These are phyloP conservation scores for Zapus hudsonius DNA, from an alignment of 2,113 vertebrate species.

Conservation along the genomic window DNA sequence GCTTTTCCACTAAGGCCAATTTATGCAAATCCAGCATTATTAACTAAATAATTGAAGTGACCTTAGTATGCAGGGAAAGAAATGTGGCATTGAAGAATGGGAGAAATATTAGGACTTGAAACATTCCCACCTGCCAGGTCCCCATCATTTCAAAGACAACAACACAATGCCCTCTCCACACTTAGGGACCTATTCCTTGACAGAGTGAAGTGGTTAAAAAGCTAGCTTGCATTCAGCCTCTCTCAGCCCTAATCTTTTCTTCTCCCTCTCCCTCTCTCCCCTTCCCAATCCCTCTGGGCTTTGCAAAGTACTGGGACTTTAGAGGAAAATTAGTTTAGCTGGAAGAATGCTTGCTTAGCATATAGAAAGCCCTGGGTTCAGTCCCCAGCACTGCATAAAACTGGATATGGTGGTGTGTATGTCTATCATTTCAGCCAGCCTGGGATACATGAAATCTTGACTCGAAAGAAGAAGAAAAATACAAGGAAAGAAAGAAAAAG, in stretches of 20 bases:
- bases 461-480: too few species aligned
- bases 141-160: conserved; percentile 64
- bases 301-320: conserved; percentile 31
- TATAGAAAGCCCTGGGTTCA: too few species aligned
- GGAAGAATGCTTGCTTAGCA: too few species aligned
- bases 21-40: conserved; percentile 89
- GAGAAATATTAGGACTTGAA: conserved; percentile 72
- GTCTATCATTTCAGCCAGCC: too few species aligned
- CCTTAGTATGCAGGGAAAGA: conserved; percentile 79
- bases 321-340: not conserved
- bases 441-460: too few species aligned
- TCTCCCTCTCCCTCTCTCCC: not conserved
- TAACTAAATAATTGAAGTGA: conserved; percentile 87
- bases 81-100: conserved; percentile 71
- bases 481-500: too few species aligned
- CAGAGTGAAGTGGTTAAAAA: conserved; percentile 49
- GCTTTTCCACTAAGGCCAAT: conserved; percentile 84
- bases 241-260: not conserved
- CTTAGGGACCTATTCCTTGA: conserved; percentile 11
- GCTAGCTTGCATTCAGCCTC: not conserved
- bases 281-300: not conserved
- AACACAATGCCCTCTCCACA: conserved; percentile 55
- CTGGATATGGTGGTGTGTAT: too few species aligned
- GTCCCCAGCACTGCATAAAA: too few species aligned
- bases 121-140: conserved; percentile 34